Percentiles rank a stretch among this genome's conserved stretches.
Conservation (phyloP, 2,888 invertebrate species). For the Rugalucina vietnamica region DNA sequence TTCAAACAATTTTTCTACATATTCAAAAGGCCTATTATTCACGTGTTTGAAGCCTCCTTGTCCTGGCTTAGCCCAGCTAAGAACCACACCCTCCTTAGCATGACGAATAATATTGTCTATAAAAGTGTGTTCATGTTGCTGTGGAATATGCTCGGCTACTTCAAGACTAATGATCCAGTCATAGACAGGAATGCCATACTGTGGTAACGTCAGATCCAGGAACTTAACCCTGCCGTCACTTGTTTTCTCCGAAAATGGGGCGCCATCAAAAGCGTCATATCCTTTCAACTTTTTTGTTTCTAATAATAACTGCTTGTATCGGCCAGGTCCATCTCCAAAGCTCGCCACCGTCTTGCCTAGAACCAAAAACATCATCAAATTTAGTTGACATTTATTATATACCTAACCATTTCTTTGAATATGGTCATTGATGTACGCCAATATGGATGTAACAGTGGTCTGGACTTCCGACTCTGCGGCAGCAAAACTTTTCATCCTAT, state of each 20-base stretch:
- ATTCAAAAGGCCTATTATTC: conserved; percentile 51
- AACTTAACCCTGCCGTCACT: conserved; percentile 56
- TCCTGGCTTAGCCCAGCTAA: conserved; percentile 63
- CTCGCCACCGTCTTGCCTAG: conserved; percentile 56
- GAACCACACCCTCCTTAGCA: conserved; percentile 56
- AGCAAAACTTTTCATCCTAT: too few relatives aligned
- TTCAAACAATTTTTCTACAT: conserved; percentile 33
- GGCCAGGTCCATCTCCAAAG: conserved; percentile 64
- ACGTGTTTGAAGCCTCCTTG: conserved; percentile 60
- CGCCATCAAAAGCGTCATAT: conserved; percentile 64
- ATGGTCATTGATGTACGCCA: too few relatives aligned
- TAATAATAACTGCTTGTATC: conserved; percentile 53
- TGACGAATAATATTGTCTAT: conserved; percentile 61
- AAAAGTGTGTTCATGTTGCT: conserved; percentile 49
- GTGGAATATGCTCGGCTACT: conserved; percentile 64
- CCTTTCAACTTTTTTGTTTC: conserved; percentile 33
- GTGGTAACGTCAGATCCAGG: conserved; percentile 59
- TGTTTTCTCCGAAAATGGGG: conserved; percentile 49
- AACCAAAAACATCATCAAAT: too few relatives aligned
- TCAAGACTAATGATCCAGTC: conserved; percentile 63
- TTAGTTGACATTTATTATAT: too few relatives aligned
- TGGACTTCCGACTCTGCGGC: too few relatives aligned
- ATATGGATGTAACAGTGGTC: too few relatives aligned
- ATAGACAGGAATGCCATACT: conserved; percentile 57
- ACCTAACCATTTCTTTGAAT: too few relatives aligned